phyloP scores from a whole-genome alignment of 1,140 invertebrate species.

The Nasonia longicornis region DNA sequence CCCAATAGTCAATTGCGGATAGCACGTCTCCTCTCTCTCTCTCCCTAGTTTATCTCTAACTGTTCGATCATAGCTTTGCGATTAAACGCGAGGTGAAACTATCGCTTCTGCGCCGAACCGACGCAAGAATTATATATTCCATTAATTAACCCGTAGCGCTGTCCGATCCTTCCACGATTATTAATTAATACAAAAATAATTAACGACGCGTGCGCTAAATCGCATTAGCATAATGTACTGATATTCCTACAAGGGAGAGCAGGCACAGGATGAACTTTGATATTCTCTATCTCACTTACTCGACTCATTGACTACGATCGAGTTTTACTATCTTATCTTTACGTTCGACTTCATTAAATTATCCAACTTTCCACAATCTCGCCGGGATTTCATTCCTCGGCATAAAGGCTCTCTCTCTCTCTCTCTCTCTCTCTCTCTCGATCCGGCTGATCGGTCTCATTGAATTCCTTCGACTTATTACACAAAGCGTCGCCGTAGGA shows the following conservation, averaged over 20 bases:
- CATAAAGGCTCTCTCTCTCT: not conserved
- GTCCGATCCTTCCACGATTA: not conserved
- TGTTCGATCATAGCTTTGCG: not conserved
- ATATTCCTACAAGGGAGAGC: too few relatives aligned
- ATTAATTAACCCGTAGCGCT: constrained; percentile 16
- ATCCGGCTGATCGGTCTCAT: not conserved
- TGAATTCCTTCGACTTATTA: not conserved
- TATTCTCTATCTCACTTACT: constrained; percentile 4
- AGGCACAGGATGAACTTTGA: not conserved
- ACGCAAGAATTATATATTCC: not conserved
- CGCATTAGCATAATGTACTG: too few relatives aligned
- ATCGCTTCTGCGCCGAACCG: not conserved
- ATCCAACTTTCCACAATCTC: not conserved
- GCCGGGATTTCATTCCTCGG: not conserved
- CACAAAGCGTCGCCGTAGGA: not conserved
- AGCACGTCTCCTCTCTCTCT: not conserved
- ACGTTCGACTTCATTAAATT: constrained; percentile 3
- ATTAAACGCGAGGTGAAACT: constrained; percentile 11
- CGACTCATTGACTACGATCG: not conserved
- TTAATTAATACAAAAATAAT: not conserved
- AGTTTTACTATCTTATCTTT: not conserved
- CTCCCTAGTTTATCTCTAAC: not conserved
- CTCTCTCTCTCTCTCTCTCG: too few relatives aligned
- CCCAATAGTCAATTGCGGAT: not conserved
- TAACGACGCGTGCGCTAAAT: too few relatives aligned